phyloP scores from a whole-genome alignment of 35 echinoderm and acorn worm species.

The Stichopus chloronotus region DNA sequence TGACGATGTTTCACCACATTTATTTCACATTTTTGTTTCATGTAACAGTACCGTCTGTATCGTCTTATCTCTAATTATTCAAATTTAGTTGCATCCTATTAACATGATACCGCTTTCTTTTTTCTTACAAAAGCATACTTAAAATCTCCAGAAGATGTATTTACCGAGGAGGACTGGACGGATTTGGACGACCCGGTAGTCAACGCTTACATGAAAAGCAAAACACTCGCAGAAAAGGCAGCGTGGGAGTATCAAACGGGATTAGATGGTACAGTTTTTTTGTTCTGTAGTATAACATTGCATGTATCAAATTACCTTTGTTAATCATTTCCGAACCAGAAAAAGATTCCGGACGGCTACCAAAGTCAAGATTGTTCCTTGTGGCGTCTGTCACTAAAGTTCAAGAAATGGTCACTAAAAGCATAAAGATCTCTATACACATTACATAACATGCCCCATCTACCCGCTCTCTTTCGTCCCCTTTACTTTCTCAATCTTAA shows the following conservation, averaged over 20 bases:
- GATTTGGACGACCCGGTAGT: conserved; percentile 18
- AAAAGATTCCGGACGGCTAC: neutral
- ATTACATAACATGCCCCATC: neutral
- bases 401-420: neutral
- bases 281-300: neutral
- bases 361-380: neutral
- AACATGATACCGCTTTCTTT: neutral
- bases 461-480: too few species aligned
- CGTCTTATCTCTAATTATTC: neutral
- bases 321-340: neutral
- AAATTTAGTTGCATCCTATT: neutral
- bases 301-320: neutral
- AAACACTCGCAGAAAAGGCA: conserved; percentile 81
- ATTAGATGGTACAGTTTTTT: conserved; percentile 26
- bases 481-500: too few species aligned
- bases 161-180: conserved; percentile 71
- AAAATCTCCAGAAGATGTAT: neutral
- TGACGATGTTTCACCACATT: neutral
- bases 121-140: neutral
- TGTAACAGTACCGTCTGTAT: neutral
- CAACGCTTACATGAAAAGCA: conserved; percentile 80
- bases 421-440: neutral
- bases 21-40: neutral
- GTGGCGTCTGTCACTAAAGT: neutral
- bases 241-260: conserved; percentile 82